These are phyloP conservation scores for Oxystoma pomonae DNA, from an alignment of 2,888 invertebrate species.

Conservation along the genomic window DNA sequence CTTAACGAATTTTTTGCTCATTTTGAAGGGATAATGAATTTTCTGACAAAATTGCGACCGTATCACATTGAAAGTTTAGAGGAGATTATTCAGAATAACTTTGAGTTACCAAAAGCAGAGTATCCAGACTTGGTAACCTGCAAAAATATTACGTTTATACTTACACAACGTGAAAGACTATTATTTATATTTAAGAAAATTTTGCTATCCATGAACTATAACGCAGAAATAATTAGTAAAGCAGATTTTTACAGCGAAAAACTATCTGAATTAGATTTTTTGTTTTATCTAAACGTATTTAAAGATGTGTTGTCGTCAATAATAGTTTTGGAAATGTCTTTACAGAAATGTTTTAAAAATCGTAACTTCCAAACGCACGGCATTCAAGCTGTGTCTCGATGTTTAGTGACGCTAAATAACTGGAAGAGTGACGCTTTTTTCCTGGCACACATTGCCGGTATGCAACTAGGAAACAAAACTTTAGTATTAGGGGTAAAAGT, in stretches of 20 bases:
- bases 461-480: background rate
- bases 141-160: background rate
- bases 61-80: background rate
- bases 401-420: background rate
- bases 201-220: background rate
- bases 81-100: background rate
- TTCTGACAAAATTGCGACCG: background rate
- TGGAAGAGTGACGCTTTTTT: background rate
- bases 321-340: background rate
- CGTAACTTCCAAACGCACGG: background rate
- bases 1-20: background rate
- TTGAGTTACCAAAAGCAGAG: background rate
- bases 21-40: background rate
- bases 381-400: background rate
- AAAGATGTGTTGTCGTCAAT: background rate
- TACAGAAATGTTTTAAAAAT: background rate
- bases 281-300: background rate
- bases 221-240: background rate
- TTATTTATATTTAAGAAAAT: background rate
- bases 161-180: background rate
- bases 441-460: background rate
- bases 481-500: background rate
- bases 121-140: background rate
- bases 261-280: background rate
- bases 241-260: background rate